Conservation (phyloP, 1,140 invertebrate species). For the Littorina saxatilis region DNA sequence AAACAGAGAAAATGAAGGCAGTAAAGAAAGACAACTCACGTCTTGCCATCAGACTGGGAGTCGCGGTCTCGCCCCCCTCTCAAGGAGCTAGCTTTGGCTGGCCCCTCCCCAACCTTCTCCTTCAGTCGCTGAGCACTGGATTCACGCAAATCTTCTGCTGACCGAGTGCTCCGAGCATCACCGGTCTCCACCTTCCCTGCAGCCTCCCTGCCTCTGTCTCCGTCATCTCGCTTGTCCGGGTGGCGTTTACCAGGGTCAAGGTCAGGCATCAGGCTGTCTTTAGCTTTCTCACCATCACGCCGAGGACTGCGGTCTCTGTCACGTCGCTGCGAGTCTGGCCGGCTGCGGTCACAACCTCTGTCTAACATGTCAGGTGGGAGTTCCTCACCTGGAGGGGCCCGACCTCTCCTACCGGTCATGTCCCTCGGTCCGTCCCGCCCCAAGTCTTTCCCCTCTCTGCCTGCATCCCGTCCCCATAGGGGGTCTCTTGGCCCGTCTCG, state of each 20-base stretch:
- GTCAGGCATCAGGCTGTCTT: slow-evolving; percentile 31
- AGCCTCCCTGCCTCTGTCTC: neutral
- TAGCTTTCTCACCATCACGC: neutral
- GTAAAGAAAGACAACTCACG: neutral
- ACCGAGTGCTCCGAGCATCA: neutral
- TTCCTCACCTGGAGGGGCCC: neutral
- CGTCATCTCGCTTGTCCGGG: neutral
- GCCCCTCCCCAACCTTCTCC: neutral
- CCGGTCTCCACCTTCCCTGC: neutral
- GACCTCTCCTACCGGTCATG: slow-evolving; percentile 6
- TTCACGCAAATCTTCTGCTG: neutral
- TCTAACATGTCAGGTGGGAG: slow-evolving; percentile 7
- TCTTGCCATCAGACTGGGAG: slow-evolving; percentile 30
- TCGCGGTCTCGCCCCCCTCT: slow-evolving; percentile 5
- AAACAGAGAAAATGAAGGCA: neutral
- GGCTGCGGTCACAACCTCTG: slow-evolving; percentile 8
- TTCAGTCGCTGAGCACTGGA: neutral
- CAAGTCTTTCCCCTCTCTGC: neutral
- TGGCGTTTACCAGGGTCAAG: neutral
- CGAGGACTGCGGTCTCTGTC: slow-evolving; percentile 18
- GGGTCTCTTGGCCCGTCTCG: slow-evolving; percentile 14
- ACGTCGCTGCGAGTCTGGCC: neutral
- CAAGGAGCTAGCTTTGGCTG: neutral
- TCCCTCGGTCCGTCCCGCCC: neutral
- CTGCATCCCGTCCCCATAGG: neutral